These are phyloP conservation scores for Indicator maculatus DNA, from an alignment of 2,113 vertebrate species.

Conservation along the genomic window DNA sequence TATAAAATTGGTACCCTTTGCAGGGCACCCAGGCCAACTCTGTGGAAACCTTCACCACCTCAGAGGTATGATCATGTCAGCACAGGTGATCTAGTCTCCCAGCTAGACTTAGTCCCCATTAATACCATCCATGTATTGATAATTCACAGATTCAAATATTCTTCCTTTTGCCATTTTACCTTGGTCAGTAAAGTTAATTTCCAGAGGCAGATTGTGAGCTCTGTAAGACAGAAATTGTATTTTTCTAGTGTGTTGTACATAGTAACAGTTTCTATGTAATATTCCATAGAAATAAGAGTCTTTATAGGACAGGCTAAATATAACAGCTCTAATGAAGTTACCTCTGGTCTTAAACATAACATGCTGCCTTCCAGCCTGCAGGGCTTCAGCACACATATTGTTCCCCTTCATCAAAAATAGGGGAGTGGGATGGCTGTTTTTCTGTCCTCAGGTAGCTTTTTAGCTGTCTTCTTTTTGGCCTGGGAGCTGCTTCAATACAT, in stretches of 20 bases:
- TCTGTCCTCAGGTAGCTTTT: not conserved
- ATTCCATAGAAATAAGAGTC: conserved; percentile 48
- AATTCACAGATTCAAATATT: not conserved
- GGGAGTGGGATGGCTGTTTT: not conserved
- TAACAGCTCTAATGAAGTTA: conserved; percentile 61
- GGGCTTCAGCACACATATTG: not conserved
- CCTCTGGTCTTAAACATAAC: conserved; percentile 47
- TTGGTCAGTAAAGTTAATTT: conserved; percentile 25
- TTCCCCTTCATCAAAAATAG: not conserved
- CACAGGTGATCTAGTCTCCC: not conserved
- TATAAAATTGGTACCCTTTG: not conserved
- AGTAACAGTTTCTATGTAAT: conserved; percentile 66
- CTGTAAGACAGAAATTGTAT: conserved; percentile 41
- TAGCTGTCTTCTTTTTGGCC: not conserved
- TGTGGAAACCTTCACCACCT: not conserved
- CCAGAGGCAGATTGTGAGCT: conserved; percentile 44
- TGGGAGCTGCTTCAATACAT: not conserved
- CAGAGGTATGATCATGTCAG: not conserved
- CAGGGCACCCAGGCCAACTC: not conserved
- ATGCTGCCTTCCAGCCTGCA: not conserved
- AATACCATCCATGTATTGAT: not conserved
- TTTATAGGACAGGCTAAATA: conserved; percentile 40
- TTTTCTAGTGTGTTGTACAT: conserved; percentile 49
- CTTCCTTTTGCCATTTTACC: conserved; percentile 41
- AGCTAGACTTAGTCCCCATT: not conserved